Conservation (phyloP, 2,888 invertebrate genomes). For the Odontocerum albicorne region DNA sequence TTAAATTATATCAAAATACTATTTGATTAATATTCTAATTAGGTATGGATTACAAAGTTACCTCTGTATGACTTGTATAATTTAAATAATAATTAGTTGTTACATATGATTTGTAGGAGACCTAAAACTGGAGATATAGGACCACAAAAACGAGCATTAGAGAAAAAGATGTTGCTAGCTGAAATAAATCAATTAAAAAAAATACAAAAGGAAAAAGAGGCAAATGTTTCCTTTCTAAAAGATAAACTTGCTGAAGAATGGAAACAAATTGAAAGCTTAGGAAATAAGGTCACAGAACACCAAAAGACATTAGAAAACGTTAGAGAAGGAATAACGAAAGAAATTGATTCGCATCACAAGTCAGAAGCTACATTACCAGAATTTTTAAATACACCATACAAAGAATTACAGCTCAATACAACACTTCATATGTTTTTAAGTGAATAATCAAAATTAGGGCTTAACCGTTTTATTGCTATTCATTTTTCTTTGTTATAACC, state of each 20-base stretch:
- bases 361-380: too few species aligned
- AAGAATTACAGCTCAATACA: too few species aligned
- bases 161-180: slow-evolving; percentile 19
- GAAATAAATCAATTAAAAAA: slow-evolving; percentile 11
- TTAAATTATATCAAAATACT: too few species aligned
- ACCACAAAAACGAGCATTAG: slow-evolving; percentile 51
- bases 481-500: too few species aligned
- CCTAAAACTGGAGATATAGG: slow-evolving; percentile 44
- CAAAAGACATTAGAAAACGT: not conserved
- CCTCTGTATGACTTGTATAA: too few species aligned
- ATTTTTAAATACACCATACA: too few species aligned
- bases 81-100: not conserved
- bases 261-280: slow-evolving; percentile 6
- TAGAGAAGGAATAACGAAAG: not conserved
- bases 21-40: too few species aligned
- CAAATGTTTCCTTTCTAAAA: slow-evolving; percentile 12
- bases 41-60: too few species aligned
- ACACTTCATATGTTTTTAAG: too few species aligned
- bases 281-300: not conserved
- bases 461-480: too few species aligned
- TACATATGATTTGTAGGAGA: slow-evolving; percentile 8
- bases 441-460: too few species aligned
- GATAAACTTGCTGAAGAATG: slow-evolving; percentile 6
- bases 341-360: not conserved
- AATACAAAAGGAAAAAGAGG: slow-evolving; percentile 10